phyloP scores from a whole-genome alignment of 1,140 invertebrate genomes.

The Drosophila rufa region DNA sequence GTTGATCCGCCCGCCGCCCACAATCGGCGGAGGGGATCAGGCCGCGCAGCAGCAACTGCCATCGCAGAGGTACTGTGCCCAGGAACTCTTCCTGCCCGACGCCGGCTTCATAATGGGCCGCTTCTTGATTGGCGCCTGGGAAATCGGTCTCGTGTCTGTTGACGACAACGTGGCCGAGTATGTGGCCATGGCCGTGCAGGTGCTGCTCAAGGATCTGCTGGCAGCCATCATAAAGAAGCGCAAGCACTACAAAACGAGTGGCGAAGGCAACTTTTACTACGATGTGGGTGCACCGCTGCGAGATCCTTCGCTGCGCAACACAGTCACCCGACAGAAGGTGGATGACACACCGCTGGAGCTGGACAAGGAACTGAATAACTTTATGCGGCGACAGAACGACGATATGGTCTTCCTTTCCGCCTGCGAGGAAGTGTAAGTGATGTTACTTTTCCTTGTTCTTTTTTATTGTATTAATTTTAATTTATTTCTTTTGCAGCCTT shows the following conservation, averaged over 20 bases:
- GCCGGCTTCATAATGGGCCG: conserved; percentile 91
- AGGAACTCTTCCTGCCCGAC: conserved; percentile 91
- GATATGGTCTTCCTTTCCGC: conserved; percentile 78
- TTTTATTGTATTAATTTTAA: too few relatives aligned
- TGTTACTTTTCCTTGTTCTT: not conserved
- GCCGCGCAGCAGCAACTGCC: conserved; percentile 68
- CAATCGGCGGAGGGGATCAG: conserved; percentile 48
- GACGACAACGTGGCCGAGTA: conserved; percentile 91
- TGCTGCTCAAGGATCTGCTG: conserved; percentile 92
- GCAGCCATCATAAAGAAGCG: conserved; percentile 89
- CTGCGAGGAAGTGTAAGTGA: conserved; percentile 78
- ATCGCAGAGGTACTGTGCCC: conserved; percentile 86
- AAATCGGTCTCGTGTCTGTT: conserved; percentile 91
- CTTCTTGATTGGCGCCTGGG: conserved; percentile 93
- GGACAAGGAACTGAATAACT: conserved; percentile 86
- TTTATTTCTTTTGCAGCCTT: conserved; percentile 73
- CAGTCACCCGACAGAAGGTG: conserved; percentile 80
- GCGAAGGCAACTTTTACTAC: conserved; percentile 89
- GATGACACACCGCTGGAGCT: conserved; percentile 86
- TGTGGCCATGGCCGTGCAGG: conserved; percentile 90
- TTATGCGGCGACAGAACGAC: conserved; percentile 86
- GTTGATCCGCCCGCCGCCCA: conserved; percentile 63
- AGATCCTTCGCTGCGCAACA: conserved; percentile 78
- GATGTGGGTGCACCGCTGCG: conserved; percentile 88
- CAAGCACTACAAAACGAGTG: conserved; percentile 89